These are phyloP conservation scores for Fopius arisanus DNA, from an alignment of 1,140 invertebrate species.

Conservation along the genomic window DNA sequence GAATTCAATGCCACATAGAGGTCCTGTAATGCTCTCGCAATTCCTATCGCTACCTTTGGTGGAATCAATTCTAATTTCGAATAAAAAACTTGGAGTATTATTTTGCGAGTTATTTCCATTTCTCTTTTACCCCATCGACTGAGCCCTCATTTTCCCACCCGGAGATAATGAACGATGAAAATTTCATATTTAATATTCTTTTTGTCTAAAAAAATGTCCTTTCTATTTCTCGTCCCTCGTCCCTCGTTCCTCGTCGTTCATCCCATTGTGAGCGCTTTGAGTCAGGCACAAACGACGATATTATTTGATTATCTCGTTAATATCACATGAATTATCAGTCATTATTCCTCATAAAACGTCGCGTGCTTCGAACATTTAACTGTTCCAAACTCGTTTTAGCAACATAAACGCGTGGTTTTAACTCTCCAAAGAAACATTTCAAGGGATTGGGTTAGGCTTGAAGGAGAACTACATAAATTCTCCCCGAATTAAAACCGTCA, in stretches of 20 bases:
- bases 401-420: neutral
- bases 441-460: neutral
- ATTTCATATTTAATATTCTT: neutral
- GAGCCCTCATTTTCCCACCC: neutral
- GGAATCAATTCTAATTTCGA: neutral
- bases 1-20: neutral
- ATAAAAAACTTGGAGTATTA: neutral
- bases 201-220: too few relatives aligned
- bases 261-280: slow-evolving; percentile 10
- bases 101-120: neutral
- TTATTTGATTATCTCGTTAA: slow-evolving; percentile 1
- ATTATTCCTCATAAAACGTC: neutral
- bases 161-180: neutral
- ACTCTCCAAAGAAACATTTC: neutral
- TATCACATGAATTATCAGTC: neutral
- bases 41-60: neutral
- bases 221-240: too few relatives aligned
- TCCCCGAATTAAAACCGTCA: neutral
- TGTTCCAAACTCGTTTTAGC: neutral
- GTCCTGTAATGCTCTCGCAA: neutral
- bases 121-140: neutral
- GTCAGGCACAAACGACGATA: slow-evolving; percentile 16
- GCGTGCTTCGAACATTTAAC: slow-evolving; percentile 24
- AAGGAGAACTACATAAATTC: neutral
- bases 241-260: neutral